phyloP scores from a whole-genome alignment of 2,113 vertebrate genomes.

The Seriola rivoliana region DNA sequence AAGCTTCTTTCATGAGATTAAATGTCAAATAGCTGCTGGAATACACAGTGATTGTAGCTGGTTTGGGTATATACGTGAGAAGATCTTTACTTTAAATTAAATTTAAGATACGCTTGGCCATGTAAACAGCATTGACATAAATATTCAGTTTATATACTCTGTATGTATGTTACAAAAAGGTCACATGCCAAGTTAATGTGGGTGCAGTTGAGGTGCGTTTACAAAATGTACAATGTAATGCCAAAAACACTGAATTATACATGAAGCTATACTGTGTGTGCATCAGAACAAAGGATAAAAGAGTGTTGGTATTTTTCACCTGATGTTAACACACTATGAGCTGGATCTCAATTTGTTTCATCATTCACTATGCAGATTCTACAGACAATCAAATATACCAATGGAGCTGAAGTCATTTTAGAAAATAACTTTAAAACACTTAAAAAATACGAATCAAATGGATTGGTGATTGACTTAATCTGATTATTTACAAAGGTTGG shows the following conservation, averaged over 20 bases:
- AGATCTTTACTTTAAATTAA: background rate
- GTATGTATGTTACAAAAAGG: conserved; percentile 22
- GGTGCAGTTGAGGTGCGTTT: conserved; percentile 7
- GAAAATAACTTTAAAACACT: background rate
- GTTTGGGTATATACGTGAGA: conserved; percentile 5
- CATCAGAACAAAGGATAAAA: conserved; percentile 1
- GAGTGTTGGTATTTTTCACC: background rate
- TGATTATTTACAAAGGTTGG: conserved; percentile 9
- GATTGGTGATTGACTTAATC: conserved; percentile 2
- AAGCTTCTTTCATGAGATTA: conserved; percentile 30
- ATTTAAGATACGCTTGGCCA: background rate
- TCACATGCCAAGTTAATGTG: conserved; percentile 32
- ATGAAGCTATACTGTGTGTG: conserved; percentile 29
- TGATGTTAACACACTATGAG: background rate
- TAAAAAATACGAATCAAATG: background rate
- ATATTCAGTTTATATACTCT: conserved; percentile 19
- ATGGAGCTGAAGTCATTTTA: background rate
- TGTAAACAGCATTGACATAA: conserved; percentile 11
- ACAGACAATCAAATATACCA: conserved; percentile 1
- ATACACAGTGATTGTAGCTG: background rate
- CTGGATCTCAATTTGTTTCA: background rate
- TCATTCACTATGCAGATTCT: background rate
- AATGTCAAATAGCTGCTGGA: conserved; percentile 10
- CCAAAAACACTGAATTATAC: conserved; percentile 1
- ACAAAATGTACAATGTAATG: conserved; percentile 12